Conservation (phyloP, 2,888 invertebrate species). For the Leucophenga maculata region DNA sequence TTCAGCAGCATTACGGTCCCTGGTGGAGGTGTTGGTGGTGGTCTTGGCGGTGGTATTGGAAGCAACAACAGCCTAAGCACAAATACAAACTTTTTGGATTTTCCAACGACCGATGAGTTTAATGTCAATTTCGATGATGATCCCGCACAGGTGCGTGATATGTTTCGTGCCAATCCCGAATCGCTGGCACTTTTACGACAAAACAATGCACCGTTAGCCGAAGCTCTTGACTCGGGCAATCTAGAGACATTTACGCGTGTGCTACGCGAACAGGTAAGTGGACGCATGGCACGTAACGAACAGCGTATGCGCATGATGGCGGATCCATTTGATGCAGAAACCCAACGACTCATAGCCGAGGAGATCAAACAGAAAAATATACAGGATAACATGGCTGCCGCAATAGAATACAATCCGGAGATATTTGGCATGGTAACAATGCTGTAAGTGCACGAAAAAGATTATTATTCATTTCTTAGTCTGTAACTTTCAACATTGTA, state of each 20-base stretch:
- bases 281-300: conserved; percentile 86
- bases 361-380: conserved; percentile 97
- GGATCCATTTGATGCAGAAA: conserved; percentile 96
- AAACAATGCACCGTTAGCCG: conserved; percentile 93
- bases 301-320: conserved; percentile 91
- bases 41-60: too few species aligned
- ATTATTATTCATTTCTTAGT: too few species aligned
- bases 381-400: conserved; percentile 98
- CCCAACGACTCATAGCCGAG: conserved; percentile 94
- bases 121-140: conserved; percentile 80
- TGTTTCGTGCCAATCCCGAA: conserved; percentile 91
- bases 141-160: conserved; percentile 86
- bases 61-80: conserved; percentile 3
- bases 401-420: conserved; percentile 98
- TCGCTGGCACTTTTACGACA: conserved; percentile 91
- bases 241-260: conserved; percentile 85
- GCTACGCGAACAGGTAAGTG: conserved; percentile 86
- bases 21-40: too few species aligned
- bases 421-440: conserved; percentile 98
- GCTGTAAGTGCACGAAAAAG: conserved; percentile 76
- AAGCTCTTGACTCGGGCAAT: conserved; percentile 89
- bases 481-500: too few species aligned
- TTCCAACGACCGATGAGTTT: conserved; percentile 67
- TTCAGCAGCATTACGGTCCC: conserved; percentile 91
- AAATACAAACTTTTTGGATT: conserved; percentile 34